Base-by-base conservation (phyloP, 2,888 invertebrate species). In the Emesis furor region DNA sequence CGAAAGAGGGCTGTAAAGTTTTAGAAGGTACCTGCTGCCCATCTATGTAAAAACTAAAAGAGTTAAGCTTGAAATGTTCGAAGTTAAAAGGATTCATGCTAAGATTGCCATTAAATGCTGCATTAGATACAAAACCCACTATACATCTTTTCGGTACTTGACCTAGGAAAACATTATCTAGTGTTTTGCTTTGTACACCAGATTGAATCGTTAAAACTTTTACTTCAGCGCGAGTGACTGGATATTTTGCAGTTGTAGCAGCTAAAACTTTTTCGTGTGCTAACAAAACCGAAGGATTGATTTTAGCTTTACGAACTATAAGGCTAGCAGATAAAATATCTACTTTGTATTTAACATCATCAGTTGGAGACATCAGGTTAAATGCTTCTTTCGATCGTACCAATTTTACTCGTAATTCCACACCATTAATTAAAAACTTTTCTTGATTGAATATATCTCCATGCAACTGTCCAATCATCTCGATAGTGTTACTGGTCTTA, bases 391-490 rank as follows among this genome's bases (percentile, higher is more conserved):
- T 32, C 14, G 35, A 35, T 3, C 69, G 35, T 5, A 69, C 69
- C 7, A 69, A 37, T 69, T 69, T 69, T 14, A 69, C 17, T 5
- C 69, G 35, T 42, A 71, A 39, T 17, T 71, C 69, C 7, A 71
- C 69, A 10, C 69, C 69, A 71, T 71, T 75, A 30, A 75, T 65
- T 39, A 71, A 37, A 71, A 71, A 71, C 39, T 71, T 71, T 71
- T 39, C 69, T 24, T 71, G 69, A 39, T 71, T 71, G 42, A 71
- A 71, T 71, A 71, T 17, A 42, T 75, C 75, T 14, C 75, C 75
- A 72, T 85, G 80, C 17, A 86, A 71, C 77, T 83, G 83, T 42
- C 87, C 86, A 74, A 88, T 87, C 87, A 90, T 90, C 85, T 89
- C 89, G 24, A 89, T 55, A 67, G 83, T 82, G 35, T 84, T 87